Conservation (phyloP, 2,888 invertebrate species). For the Aplocera efformata region DNA sequence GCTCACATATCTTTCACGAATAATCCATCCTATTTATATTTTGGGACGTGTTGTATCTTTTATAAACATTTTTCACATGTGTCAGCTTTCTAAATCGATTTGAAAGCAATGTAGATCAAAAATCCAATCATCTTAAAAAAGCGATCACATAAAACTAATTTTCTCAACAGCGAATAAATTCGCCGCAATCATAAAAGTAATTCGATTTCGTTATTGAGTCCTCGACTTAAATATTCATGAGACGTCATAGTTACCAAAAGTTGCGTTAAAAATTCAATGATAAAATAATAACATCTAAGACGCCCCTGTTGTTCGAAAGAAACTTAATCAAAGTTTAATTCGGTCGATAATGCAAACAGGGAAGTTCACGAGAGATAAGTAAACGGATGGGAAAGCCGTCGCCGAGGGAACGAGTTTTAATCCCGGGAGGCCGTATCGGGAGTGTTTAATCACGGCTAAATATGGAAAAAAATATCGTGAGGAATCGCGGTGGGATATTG, state of each 20-base stretch:
- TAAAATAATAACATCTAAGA: constrained; percentile 28
- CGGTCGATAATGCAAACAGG: constrained; percentile 68
- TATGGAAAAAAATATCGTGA: constrained; percentile 72
- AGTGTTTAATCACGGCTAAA: constrained; percentile 76
- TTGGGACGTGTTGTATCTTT: background rate
- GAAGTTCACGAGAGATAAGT: constrained; percentile 66
- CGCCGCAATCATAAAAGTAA: constrained; percentile 11
- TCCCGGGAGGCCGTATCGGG: constrained; percentile 56
- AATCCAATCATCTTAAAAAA: constrained; percentile 13
- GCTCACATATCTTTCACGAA: constrained; percentile 9
- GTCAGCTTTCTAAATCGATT: background rate
- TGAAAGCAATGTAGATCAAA: constrained; percentile 3
- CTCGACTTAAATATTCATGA: constrained; percentile 19
- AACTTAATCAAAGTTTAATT: constrained; percentile 72
- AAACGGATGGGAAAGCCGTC: constrained; percentile 63
- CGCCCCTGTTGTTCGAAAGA: constrained; percentile 48
- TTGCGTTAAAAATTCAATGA: constrained; percentile 24
- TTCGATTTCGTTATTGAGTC: constrained; percentile 20
- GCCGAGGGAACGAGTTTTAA: constrained; percentile 58
- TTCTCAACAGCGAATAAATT: constrained; percentile 7
- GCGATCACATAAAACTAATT: constrained; percentile 8
- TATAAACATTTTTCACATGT: background rate
- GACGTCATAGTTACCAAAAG: constrained; percentile 19
- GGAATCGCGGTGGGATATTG: constrained; percentile 72
- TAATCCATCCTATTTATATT: constrained; percentile 13